Evolutionary conservation across 2,113 vertebrate species (phyloP).

Genomic region (Myiozetetes cayanensis): DNA sequence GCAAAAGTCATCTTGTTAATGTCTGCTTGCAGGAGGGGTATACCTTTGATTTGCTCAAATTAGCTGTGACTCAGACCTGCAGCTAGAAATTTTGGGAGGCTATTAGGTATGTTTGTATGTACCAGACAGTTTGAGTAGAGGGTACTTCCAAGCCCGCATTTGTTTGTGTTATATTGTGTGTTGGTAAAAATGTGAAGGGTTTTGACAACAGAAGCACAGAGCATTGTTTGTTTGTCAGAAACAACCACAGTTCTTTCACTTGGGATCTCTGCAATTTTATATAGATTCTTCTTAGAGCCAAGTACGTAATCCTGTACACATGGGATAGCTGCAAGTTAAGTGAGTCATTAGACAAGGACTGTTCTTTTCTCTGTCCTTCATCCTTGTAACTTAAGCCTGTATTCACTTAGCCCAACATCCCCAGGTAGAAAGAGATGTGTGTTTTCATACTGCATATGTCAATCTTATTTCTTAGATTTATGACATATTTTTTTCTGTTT

Average conservation of each 20-base stretch:
- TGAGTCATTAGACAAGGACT: neutral
- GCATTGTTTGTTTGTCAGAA: neutral
- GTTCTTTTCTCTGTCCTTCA: neutral
- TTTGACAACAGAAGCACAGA: neutral
- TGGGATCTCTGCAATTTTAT: neutral
- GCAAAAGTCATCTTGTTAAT: neutral
- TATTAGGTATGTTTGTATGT: neutral
- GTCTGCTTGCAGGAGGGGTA: neutral
- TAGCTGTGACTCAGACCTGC: neutral
- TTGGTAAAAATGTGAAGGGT: neutral
- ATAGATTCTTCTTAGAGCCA: neutral
- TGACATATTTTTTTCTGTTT: neutral
- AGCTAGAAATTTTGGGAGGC: neutral
- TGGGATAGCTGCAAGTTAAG: neutral
- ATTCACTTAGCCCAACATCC: neutral
- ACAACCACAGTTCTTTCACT: neutral
- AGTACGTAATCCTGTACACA: neutral
- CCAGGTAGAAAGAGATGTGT: neutral
- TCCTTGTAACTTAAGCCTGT: neutral
- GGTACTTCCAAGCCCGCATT: neutral
- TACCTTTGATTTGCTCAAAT: neutral
- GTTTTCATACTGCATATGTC: neutral
- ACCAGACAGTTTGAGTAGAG: neutral
- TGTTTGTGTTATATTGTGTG: neutral
- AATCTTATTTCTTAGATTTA: neutral